Evolutionary conservation across 2,797 vertebrate genomes (phyloP).

Genomic region (Darevskia nairensis): DNA sequence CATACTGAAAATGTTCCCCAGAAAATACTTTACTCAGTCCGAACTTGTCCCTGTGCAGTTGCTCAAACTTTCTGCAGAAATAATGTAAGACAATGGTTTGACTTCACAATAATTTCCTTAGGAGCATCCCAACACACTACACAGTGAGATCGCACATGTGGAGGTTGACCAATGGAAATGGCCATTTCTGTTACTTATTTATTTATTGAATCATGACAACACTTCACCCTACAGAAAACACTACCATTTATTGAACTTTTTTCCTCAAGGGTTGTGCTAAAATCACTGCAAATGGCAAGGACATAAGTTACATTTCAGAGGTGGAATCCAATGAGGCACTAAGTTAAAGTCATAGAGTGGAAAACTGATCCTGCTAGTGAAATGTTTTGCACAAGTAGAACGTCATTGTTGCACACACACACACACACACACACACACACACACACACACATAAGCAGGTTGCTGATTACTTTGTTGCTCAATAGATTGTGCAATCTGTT

Average conservation of each 20-base stretch:
- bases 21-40: not conserved
- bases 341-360: no score
- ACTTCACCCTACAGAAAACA: no score
- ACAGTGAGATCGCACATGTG: not conserved
- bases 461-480: no score
- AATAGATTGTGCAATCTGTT: no score
- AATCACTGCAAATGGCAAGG: not conserved
- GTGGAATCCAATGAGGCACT: no score
- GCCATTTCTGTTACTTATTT: not conserved
- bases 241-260: not conserved
- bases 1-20: not conserved
- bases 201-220: no score
- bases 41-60: not conserved
- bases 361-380: no score
- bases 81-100: not conserved
- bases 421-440: accelerated
- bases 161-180: not conserved
- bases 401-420: no score
- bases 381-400: no score
- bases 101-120: not conserved
- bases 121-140: not conserved
- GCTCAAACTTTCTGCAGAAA: not conserved
- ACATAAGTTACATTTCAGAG: not conserved
- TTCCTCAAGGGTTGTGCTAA: not conserved
- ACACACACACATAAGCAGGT: no score